Evolutionary conservation across 2,797 vertebrate species (phyloP), one percentile per base, ranked within the genome.

Genomic region (Moxostoma hubbsi): DNA sequence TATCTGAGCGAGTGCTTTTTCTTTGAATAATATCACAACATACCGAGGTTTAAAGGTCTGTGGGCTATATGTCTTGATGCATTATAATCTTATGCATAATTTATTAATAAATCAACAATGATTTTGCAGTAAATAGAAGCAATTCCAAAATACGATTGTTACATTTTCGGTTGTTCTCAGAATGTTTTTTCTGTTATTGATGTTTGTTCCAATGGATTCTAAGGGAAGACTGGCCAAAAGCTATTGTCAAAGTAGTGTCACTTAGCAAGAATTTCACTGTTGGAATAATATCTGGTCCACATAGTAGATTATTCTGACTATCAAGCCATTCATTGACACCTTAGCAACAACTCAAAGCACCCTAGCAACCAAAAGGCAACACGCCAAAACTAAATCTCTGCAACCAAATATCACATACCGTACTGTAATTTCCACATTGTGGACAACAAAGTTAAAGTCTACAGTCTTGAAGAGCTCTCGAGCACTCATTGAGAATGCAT

Each of bases 31-130:
- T 73, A 8, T 51, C 36, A 43, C 45, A 54, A 65, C 11, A 49
- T 70, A 67, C 16, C 57, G 12, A 11, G 55, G 80, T 73, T 81
- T 82, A 71, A 84, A 82, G 74, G 65, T 73, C n/a, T 49, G 49
- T 61, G 50, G 13, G 55, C 74, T 78, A n/a, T 45, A 68, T 72
- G 61, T 18, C 72, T 69, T 55, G 73, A 82, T 79, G 66, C 24
- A 68, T 78, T 82, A 53, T 73, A 82, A 78, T 79, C 64, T 79
- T 64, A 78, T 82, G 75, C 57, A 77, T 69, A 45, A 78, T 79
- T 82, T 82, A 74, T 82, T 82, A 75, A 82, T 67, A 49, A 69
- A 45, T 10, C 50, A 46, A 10, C 63, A 79, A 59, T 73, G 77
- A 79, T 79, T 79, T 79, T 43, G 77, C 77, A 72, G 69, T 79